Evolutionary conservation across 2,113 vertebrate species (phyloP).

Genomic region (Rhineura floridana): DNA sequence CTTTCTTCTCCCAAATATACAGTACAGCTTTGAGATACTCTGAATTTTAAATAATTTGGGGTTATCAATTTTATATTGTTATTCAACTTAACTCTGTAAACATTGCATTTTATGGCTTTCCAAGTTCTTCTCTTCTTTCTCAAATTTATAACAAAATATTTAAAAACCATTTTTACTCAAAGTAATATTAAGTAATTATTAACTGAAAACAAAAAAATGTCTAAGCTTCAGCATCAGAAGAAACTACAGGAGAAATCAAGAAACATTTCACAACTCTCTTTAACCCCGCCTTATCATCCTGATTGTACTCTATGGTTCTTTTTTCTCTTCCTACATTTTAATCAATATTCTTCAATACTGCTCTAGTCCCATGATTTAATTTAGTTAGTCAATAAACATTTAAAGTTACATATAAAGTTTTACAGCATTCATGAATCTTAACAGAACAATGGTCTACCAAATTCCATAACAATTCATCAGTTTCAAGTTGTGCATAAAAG

Average conservation of each 20-base stretch:
- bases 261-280: background rate
- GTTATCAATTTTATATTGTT: too few species aligned
- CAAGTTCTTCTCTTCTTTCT: too few species aligned
- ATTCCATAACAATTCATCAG: background rate
- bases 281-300: background rate
- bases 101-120: too few species aligned
- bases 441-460: background rate
- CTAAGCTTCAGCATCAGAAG: background rate
- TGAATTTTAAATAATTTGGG: too few species aligned
- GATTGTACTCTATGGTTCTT: background rate
- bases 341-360: background rate
- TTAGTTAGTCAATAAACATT: background rate
- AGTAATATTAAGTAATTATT: background rate
- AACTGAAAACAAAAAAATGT: background rate
- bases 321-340: background rate
- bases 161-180: background rate
- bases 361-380: background rate
- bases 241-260: background rate
- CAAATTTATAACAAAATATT: too few species aligned
- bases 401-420: conserved; percentile 1
- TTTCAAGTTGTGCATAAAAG: background rate
- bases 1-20: too few species aligned
- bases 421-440: background rate
- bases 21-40: too few species aligned
- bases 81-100: too few species aligned